These are phyloP conservation scores for Megathymus violae DNA, from an alignment of 1,140 invertebrate species.

Conservation along the genomic window DNA sequence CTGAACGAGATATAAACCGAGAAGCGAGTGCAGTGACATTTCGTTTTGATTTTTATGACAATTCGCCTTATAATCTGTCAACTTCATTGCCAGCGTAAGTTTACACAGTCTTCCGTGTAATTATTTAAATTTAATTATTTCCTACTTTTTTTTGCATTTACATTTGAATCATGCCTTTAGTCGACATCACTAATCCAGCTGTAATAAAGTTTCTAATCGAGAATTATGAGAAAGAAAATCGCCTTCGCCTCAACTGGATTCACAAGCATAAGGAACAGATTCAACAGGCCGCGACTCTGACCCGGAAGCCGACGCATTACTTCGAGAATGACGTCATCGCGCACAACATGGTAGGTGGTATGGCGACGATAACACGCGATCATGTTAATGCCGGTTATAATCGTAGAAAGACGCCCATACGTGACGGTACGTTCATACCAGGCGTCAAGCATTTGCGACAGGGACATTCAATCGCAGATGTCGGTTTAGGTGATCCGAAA, in stretches of 20 bases:
- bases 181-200: conserved; percentile 61
- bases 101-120: conserved; percentile 38
- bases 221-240: conserved; percentile 67
- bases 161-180: conserved; percentile 50
- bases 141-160: conserved; percentile 18
- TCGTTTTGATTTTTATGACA: conserved; percentile 37
- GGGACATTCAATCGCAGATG: conserved; percentile 56
- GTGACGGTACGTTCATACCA: conserved; percentile 53
- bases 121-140: no score
- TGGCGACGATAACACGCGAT: conserved; percentile 56
- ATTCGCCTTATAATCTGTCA: conserved; percentile 31
- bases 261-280: conserved; percentile 53
- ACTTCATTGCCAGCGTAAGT: conserved; percentile 34
- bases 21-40: conserved; percentile 40
- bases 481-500: conserved; percentile 58
- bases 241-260: conserved; percentile 65
- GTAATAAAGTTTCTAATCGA: conserved; percentile 64
- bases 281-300: conserved; percentile 58
- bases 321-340: conserved; percentile 58
- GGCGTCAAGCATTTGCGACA: conserved; percentile 48
- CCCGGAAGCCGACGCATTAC: conserved; percentile 56
- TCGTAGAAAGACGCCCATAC: conserved; percentile 47
- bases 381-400: conserved; percentile 50
- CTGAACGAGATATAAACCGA: conserved; percentile 30
- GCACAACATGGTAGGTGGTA: conserved; percentile 54